Conservation (phyloP, 2,888 invertebrate species). For the Seira ritae region DNA sequence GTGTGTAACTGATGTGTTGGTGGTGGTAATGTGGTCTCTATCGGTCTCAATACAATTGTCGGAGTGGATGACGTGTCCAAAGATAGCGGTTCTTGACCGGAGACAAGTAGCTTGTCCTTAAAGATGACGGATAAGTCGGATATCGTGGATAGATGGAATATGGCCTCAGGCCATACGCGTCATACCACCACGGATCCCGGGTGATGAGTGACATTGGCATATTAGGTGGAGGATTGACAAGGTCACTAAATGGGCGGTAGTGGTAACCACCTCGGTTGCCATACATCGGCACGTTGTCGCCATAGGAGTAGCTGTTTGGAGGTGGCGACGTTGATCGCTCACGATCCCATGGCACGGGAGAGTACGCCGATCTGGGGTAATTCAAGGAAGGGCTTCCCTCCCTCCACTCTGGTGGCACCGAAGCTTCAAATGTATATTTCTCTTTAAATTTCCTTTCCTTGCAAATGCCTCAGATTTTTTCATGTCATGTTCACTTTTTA, state of each 20-base stretch:
- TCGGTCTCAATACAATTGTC: constrained; percentile 64
- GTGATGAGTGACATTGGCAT: constrained; percentile 88
- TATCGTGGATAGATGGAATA: constrained; percentile 78
- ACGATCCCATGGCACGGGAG: constrained; percentile 41
- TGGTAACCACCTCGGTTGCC: constrained; percentile 80
- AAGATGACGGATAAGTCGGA: constrained; percentile 68
- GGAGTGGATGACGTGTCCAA: constrained; percentile 92
- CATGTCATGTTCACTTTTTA: no score
- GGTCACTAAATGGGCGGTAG: constrained; percentile 79
- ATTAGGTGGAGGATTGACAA: constrained; percentile 87
- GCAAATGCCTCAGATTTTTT: no score
- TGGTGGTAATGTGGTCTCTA: not conserved
- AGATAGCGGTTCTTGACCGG: constrained; percentile 93
- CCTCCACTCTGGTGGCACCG: constrained; percentile 54
- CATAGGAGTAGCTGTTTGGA: constrained; percentile 49
- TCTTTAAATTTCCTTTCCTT: no score
- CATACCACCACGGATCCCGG: constrained; percentile 94
- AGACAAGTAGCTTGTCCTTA: constrained; percentile 90
- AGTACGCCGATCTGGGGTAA: constrained; percentile 46
- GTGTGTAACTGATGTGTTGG: no score
- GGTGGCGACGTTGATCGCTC: constrained; percentile 78
- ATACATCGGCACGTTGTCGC: constrained; percentile 86
- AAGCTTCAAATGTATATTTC: constrained; percentile 45
- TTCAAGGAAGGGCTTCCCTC: constrained; percentile 38
- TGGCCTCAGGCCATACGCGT: constrained; percentile 77